A percentile compares a stretch with the other conserved stretches of the same genome.
Conservation (phyloP, 1,140 invertebrate species). For the Brachionus plicatilis region DNA sequence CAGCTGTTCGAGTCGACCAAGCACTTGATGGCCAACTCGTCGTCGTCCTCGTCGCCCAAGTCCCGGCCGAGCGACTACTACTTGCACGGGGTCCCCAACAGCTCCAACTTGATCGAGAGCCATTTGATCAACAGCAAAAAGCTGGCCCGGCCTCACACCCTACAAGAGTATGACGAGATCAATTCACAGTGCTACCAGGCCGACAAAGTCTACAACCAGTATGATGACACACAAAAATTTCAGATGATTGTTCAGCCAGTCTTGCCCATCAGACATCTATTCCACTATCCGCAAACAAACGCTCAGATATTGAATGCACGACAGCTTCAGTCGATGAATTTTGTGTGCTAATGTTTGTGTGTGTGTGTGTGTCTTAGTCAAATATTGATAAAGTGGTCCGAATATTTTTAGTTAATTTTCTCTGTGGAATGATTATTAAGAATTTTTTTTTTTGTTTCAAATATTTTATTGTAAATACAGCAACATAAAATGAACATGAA, state of each 20-base stretch:
- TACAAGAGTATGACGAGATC: conserved; percentile 1
- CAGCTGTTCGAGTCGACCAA: conserved; percentile 25
- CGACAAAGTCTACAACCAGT: conserved; percentile 1
- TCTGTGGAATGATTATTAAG: conserved; percentile 22
- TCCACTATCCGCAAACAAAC: not conserved
- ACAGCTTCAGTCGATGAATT: not conserved
- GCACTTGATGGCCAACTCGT: not conserved
- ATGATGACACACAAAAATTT: not conserved
- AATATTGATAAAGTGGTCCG: conserved; percentile 10
- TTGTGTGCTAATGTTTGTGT: not conserved
- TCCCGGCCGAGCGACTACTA: conserved; percentile 1
- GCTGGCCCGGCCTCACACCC: not conserved
- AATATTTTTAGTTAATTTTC: conserved; percentile 29
- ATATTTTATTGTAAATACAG: conserved; percentile 1
- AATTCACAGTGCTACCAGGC: not conserved
- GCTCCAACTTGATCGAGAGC: not conserved
- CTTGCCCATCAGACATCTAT: not conserved
- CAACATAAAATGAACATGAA: not conserved
- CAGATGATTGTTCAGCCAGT: conserved; percentile 17
- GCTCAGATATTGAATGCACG: not conserved
- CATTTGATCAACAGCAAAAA: conserved; percentile 6
- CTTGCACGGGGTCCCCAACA: not conserved
- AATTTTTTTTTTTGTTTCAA: not conserved
- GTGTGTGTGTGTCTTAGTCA: not conserved
- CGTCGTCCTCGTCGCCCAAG: not conserved